phyloP scores from a whole-genome alignment of 2,797 vertebrate species.

The Rhinella marina region DNA sequence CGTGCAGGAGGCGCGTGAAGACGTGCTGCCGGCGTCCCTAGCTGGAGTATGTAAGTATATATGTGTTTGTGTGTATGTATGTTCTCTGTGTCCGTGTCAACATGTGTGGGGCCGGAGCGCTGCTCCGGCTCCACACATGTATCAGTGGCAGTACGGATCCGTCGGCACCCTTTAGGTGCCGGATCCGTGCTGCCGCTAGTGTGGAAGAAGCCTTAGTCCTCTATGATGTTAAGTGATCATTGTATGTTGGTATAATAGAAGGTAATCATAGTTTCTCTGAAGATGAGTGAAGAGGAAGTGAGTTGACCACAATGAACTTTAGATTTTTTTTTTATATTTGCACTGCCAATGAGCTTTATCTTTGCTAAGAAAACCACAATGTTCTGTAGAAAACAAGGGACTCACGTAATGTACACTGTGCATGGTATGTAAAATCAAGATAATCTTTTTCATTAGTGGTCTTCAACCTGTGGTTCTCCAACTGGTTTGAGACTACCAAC shows the following conservation, averaged over 20 bases:
- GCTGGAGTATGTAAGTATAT: too few species aligned
- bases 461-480: not conserved
- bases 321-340: slow-evolving; percentile 3
- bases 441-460: not conserved
- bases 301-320: slow-evolving; percentile 48
- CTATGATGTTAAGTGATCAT: not conserved
- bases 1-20: too few species aligned
- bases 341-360: slow-evolving; percentile 41
- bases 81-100: too few species aligned
- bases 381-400: slow-evolving; percentile 27
- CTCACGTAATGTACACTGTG: not conserved
- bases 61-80: too few species aligned
- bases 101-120: too few species aligned
- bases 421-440: not conserved
- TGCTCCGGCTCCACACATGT: too few species aligned
- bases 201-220: too few species aligned
- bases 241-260: not conserved
- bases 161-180: too few species aligned
- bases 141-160: too few species aligned
- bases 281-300: slow-evolving; percentile 42
- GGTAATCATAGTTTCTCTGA: not conserved
- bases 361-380: slow-evolving; percentile 54
- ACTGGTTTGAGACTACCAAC: not conserved
- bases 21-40: too few species aligned
- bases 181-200: too few species aligned